Evolutionary conservation across 2,797 vertebrate species (phyloP).

Genomic region (Sebastes hubbsi): DNA sequence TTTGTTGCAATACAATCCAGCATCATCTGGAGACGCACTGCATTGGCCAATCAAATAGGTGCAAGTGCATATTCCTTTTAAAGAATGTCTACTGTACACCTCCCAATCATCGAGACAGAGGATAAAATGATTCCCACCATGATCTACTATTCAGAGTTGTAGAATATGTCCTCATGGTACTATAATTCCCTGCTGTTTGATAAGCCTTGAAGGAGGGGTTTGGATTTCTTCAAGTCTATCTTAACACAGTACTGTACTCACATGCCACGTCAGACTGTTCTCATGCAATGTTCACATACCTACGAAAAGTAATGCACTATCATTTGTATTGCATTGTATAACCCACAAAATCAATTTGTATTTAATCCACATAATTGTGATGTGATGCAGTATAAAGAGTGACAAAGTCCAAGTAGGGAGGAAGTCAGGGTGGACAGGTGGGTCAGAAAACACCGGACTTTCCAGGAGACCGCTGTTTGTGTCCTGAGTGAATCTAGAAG

Average conservation of each 20-base stretch:
- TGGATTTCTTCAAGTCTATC: background rate
- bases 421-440: too few species aligned
- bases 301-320: background rate
- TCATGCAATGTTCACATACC: background rate
- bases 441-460: too few species aligned
- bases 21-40: background rate
- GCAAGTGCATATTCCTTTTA: background rate
- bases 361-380: background rate
- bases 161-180: background rate
- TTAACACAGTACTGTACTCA: background rate
- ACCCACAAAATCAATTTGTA: background rate
- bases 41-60: background rate
- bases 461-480: too few species aligned
- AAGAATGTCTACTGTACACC: background rate
- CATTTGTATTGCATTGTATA: background rate
- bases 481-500: too few species aligned
- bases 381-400: background rate
- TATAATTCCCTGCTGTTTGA: background rate
- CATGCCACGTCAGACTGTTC: background rate
- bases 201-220: background rate
- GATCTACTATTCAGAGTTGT: background rate
- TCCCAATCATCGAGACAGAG: background rate
- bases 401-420: too few species aligned
- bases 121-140: background rate
- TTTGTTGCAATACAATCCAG: background rate